Percentiles rank a stretch among this genome's conserved stretches.
Evolutionary conservation across 2,113 vertebrate species (phyloP).

Genomic region (Madoqua kirkii): DNA sequence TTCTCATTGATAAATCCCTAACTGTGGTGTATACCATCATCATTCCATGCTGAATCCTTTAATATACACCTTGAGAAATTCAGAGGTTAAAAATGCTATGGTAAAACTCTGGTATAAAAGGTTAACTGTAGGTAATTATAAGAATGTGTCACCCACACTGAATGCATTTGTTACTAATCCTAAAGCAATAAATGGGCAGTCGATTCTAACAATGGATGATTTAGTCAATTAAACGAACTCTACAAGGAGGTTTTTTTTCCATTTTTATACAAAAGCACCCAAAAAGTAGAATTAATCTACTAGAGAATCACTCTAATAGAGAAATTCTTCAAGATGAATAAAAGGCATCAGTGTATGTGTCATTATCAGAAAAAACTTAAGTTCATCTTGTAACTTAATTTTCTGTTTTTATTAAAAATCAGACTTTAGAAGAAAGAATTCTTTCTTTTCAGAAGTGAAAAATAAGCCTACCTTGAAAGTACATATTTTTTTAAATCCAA

Average conservation of each 20-base stretch:
- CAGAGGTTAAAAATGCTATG: constrained; percentile 50
- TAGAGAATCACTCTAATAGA: neutral
- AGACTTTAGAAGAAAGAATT: neutral
- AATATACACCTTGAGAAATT: constrained; percentile 54
- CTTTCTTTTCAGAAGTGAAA: neutral
- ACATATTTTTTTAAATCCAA: neutral
- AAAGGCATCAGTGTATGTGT: neutral
- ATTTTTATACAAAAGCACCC: neutral
- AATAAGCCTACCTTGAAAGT: neutral
- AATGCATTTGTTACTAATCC: neutral
- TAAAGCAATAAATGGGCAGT: neutral
- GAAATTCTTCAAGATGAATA: neutral
- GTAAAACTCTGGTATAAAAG: neutral
- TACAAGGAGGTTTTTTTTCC: neutral
- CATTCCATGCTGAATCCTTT: constrained; percentile 49
- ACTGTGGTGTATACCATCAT: neutral
- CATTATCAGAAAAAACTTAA: neutral
- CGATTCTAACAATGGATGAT: neutral
- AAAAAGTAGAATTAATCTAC: neutral
- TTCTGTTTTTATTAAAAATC: neutral
- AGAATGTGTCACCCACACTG: neutral
- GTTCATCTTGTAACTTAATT: neutral
- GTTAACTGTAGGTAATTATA: neutral
- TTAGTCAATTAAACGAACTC: neutral
- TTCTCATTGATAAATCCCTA: constrained; percentile 2